phyloP scores from a whole-genome alignment of 2,797 vertebrate species.

The Okamejei kenojei region DNA sequence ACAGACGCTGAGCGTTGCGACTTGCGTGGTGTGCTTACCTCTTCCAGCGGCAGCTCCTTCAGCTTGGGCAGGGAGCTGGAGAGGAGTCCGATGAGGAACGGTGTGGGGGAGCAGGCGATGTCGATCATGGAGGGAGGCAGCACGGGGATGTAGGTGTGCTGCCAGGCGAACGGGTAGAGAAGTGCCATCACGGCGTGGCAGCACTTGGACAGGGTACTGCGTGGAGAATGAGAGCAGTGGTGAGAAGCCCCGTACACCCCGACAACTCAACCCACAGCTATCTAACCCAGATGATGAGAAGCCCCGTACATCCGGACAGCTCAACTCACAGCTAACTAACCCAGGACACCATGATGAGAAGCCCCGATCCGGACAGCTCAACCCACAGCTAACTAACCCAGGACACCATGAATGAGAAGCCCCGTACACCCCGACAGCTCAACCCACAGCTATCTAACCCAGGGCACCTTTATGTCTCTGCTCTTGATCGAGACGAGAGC shows the following conservation, averaged over 20 bases:
- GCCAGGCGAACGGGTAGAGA: conserved; percentile 94
- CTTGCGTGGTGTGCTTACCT: conserved; percentile 59
- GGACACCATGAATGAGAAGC: too few relatives aligned
- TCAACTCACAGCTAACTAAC: too few relatives aligned
- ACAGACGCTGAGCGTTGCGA: too few relatives aligned
- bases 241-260: background rate
- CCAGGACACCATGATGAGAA: too few relatives aligned
- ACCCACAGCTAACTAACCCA: too few relatives aligned
- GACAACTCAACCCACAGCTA: background rate
- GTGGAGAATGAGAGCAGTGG: conserved; percentile 38
- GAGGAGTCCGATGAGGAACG: conserved; percentile 90
- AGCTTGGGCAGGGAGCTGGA: conserved; percentile 84
- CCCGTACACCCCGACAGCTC: too few relatives aligned
- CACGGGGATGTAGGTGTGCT: conserved; percentile 96
- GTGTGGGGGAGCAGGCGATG: conserved; percentile 92
- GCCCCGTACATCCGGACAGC: too few relatives aligned
- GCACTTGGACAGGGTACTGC: conserved; percentile 89
- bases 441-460: too few relatives aligned
- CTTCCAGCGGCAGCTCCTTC: conserved; percentile 87
- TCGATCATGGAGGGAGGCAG: conserved; percentile 92
- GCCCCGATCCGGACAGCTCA: too few relatives aligned
- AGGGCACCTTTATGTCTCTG: too few relatives aligned
- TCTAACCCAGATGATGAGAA: too few relatives aligned
- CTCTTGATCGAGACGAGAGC: background rate
- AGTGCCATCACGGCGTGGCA: conserved; percentile 88